phyloP scores from a whole-genome alignment of 2,113 vertebrate species.

The Climacteris rufus region DNA sequence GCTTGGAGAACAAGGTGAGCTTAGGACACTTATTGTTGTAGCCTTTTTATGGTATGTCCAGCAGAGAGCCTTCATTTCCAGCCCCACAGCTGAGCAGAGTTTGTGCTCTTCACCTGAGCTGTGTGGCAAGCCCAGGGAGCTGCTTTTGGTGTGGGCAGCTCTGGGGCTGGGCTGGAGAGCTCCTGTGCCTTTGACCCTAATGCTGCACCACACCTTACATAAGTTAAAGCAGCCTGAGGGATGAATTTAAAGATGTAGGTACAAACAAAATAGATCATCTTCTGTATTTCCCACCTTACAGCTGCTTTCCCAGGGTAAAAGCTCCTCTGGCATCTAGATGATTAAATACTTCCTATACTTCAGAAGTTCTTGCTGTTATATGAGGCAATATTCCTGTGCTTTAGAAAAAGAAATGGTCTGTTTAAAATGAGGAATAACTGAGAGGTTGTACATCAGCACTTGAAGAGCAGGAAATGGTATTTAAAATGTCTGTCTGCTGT shows the following conservation, averaged over 20 bases:
- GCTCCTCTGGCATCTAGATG: not conserved
- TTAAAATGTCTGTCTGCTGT: not conserved
- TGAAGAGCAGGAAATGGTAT: not conserved
- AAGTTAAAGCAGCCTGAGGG: not conserved
- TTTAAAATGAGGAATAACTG: not conserved
- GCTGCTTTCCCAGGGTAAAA: not conserved
- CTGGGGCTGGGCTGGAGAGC: not conserved
- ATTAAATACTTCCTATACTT: not conserved
- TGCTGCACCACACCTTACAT: not conserved
- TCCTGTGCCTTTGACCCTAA: not conserved
- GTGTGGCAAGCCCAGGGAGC: not conserved
- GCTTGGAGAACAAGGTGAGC: not conserved
- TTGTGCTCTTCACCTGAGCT: not conserved
- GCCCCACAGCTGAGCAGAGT: not conserved
- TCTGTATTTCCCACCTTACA: not conserved
- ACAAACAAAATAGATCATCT: not conserved
- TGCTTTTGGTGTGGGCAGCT: not conserved
- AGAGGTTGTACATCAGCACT: not conserved
- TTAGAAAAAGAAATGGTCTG: not conserved
- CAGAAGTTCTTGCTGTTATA: not conserved
- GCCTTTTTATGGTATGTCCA: not conserved
- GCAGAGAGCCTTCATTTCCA: fast-evolving
- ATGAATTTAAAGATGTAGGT: not conserved
- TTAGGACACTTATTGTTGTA: not conserved
- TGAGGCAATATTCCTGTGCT: not conserved